Base-by-base conservation (phyloP, 1,140 invertebrate species). In the Neelides sp. region DNA sequence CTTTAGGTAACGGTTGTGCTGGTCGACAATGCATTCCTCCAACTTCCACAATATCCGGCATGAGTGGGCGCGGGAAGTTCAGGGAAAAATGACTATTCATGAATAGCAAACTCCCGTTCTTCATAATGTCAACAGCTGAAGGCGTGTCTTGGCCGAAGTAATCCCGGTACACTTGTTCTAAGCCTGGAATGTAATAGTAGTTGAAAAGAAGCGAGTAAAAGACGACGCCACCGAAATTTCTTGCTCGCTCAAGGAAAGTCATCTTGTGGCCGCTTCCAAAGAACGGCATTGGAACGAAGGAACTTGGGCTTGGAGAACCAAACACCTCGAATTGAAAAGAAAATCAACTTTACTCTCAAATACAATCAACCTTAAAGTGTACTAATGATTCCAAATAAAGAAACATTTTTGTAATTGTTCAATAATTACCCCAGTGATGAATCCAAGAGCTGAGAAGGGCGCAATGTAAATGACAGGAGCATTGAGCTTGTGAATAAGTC, bases 401-500 rank as follows among this genome's bases (percentile, higher is more conserved):
- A n/a, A n/a, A n/a, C n/a, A n/a, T n/a, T n/a, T n/a, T n/a, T n/a
- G 32, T 23, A 46, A 22, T n/a, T 47, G 41, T 27, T 22, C 40
- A 3, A 50, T 45, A 17, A 48, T 12, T 13, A 23, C 43, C 13
- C 24, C 44, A n/a, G 35, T 13, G 19, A 26, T 17, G 32, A 54
- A 41, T 20, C 22, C 43, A 5, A 48, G 28, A 20, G 42, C 17
- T 1, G 64, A 62, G 1, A 61, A 54, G 15, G 64, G 68, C 22
- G 63, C 60, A 8, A 73, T 61, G 3, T 65, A 55, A 15, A 73
- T 62, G 2, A 66, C 57, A 10, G 69, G 69, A 17, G 62, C 66
- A 17, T 69, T 62, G 36, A 66, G 68, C 27, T 64, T 54, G 48
- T 78, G 67, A 24, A 72, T 71, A 24, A 73, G 44, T 8, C 65